Conservation (phyloP, 92 coral and sea anemone genomes). For the Pocillopora meandrina region DNA sequence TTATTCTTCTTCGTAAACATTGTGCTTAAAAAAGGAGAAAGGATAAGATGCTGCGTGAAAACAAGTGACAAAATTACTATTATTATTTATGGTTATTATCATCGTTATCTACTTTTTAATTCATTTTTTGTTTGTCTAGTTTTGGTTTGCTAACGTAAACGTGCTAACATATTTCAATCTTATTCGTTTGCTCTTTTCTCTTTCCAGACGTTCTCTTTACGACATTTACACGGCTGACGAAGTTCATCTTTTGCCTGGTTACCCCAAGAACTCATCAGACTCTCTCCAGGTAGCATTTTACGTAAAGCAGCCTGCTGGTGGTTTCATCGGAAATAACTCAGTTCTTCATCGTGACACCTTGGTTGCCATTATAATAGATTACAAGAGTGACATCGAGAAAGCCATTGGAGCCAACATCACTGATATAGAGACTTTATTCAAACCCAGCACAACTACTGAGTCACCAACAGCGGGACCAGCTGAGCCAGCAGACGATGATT, state of each 20-base stretch:
- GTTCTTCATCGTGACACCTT: conserved; percentile 18
- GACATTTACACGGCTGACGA: conserved; percentile 16
- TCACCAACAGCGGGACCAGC: conserved; percentile 10
- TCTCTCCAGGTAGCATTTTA: conserved; percentile 29
- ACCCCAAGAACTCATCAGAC: not conserved
- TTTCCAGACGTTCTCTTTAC: not conserved
- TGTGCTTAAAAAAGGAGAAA: too few species aligned
- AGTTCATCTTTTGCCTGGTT: conserved; percentile 30
- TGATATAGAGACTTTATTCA: not conserved
- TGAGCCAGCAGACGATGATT: not conserved
- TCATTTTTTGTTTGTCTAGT: not conserved
- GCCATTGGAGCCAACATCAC: conserved; percentile 13
- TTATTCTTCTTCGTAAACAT: too few species aligned
- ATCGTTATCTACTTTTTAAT: too few species aligned
- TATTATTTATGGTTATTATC: too few species aligned
- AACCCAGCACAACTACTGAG: not conserved
- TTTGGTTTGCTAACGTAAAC: not conserved
- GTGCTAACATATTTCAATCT: not conserved
- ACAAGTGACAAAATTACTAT: too few species aligned
- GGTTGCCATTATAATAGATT: not conserved
- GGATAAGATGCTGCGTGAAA: too few species aligned
- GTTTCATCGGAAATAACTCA: not conserved
- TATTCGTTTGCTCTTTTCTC: not conserved
- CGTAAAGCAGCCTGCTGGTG: conserved; percentile 11
- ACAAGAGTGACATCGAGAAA: conserved; percentile 5